Evolutionary conservation across 2,797 vertebrate genomes (phyloP).

Genomic region (Mormyrus proboscirostris): DNA sequence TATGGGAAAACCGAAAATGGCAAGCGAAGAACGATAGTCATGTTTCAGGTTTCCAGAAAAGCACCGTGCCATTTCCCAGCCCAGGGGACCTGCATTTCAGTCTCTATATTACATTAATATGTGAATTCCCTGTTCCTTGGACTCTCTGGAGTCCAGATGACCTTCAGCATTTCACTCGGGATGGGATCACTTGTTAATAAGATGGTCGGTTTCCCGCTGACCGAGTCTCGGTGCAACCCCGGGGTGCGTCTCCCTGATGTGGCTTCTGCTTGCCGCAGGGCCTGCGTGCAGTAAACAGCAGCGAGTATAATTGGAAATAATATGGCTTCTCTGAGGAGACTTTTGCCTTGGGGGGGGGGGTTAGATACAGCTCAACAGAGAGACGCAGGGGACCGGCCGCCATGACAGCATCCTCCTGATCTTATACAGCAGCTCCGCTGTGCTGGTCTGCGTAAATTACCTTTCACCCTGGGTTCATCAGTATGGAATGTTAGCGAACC

Average conservation of each 20-base stretch:
- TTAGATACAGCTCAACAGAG: background rate
- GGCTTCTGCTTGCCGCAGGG: slow-evolving; percentile 16
- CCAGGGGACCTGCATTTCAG: background rate
- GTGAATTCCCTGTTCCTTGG: background rate
- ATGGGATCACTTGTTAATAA: background rate
- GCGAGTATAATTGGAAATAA: background rate
- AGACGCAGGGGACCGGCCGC: background rate
- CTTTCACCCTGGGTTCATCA: slow-evolving; percentile 28
- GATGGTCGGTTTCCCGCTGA: background rate
- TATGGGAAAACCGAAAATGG: background rate
- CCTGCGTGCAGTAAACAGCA: slow-evolving; percentile 19
- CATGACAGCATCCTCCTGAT: background rate
- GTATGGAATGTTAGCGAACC: background rate
- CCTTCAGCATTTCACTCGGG: background rate
- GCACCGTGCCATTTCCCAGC: background rate
- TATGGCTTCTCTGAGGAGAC: background rate
- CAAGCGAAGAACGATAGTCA: background rate
- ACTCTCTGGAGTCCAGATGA: background rate
- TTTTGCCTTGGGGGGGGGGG: background rate
- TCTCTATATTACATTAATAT: background rate
- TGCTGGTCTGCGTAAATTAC: background rate
- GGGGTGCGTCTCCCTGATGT: too few relatives aligned
- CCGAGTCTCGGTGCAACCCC: background rate
- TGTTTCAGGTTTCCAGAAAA: background rate
- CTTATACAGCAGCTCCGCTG: background rate